Conservation (phyloP, 2,888 invertebrate species). For the Hirtodrosophila trivittata region DNA sequence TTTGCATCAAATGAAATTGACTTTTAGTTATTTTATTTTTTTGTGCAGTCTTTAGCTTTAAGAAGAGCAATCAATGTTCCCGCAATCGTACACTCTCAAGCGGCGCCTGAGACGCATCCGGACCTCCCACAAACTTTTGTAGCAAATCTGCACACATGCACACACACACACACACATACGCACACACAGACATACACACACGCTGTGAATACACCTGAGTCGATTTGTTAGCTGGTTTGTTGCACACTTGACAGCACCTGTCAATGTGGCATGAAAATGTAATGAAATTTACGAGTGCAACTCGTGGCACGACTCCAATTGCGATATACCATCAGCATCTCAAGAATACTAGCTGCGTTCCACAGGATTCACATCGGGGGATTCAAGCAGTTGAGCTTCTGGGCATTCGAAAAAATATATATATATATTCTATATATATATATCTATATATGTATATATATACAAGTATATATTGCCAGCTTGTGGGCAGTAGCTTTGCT, state of each 20-base stretch:
- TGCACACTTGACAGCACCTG: conserved; percentile 50
- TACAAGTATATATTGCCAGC: not conserved
- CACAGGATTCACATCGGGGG: not conserved
- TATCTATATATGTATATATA: not conserved
- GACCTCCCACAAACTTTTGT: conserved; percentile 28
- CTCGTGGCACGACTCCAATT: conserved; percentile 6
- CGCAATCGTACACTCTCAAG: no score
- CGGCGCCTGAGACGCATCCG: no score
- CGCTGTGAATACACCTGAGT: conserved; percentile 43
- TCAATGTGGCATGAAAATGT: conserved; percentile 58
- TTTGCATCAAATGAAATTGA: no score
- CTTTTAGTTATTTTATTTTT: no score
- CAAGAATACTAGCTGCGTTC: not conserved
- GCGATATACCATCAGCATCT: not conserved
- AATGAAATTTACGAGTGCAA: conserved; percentile 40
- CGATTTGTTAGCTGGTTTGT: conserved; percentile 17
- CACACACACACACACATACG: not conserved
- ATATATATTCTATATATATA: conserved; percentile 7
- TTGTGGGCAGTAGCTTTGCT: conserved; percentile 3
- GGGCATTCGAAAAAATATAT: conserved; percentile 24
- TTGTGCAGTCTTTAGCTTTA: conserved; percentile 37
- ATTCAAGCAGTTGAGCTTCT: conserved; percentile 22
- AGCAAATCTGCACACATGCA: conserved; percentile 18
- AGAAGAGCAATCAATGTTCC: conserved; percentile 41
- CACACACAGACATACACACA: not conserved